Base-by-base conservation (phyloP, 2,113 vertebrate species). In the Meriones unguiculatus region DNA sequence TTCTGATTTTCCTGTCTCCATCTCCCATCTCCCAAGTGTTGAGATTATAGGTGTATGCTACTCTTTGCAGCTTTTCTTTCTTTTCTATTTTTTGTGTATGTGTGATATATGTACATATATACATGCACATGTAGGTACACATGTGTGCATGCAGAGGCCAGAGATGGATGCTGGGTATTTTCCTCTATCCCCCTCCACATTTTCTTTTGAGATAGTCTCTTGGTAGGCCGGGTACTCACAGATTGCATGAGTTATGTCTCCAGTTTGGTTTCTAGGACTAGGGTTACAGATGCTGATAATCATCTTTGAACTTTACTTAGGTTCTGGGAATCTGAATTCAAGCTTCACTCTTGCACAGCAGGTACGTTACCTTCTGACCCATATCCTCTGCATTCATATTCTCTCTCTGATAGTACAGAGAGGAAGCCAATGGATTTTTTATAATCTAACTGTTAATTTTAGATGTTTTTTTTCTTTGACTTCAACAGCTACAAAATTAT, bases 381-480 rank as follows among this genome's bases (percentile, higher is more conserved):
- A 70, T 25, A n/a, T 70, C 46, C 41, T 84, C 41, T 30, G 30
- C 38, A 46, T 32, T 32, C 38, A 41, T 41, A 4, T 38, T 11
- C 32, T 25, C 77, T 20, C 4, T 22, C 17, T 25, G 11, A 72
- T 90, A 46, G 14, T 1, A 32, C 13, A 91, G 28, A 86, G 15
- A 86, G 5, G 17, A 86, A 76, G 17, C 7, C 38, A 94, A 54
- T 0, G 90, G 77, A 89, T 95, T 94, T 94, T 24, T 89, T 73
- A 50, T 50, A 92, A 85, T 54, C 81, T 85, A 93, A 93, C 50
- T 70, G 18, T 46, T 54, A 64, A 87, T 50, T 94, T 95, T 50
- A 96, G 59, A 90, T 73, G 30, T 70, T 52, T 59, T 59, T 46
- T 30, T 89, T 93, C 38, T 76, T 82, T 85, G 94, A 70, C 89